These are phyloP conservation scores for Calidris pygmaea DNA, from an alignment of 2,113 vertebrate species.

Conservation along the genomic window DNA sequence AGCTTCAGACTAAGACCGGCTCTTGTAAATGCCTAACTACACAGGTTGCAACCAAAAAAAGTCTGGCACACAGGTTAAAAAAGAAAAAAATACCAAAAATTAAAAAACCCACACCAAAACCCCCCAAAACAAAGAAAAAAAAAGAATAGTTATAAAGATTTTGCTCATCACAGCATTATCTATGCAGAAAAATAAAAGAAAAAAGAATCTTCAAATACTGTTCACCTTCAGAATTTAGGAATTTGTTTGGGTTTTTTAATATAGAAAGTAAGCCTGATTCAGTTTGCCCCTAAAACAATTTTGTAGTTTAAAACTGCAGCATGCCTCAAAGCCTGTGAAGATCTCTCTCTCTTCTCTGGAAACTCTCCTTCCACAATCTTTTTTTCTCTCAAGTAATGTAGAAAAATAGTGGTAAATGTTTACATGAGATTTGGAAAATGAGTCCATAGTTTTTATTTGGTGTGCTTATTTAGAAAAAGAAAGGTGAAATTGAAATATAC, in stretches of 20 bases:
- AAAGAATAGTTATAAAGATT: background rate
- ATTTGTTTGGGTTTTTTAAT: background rate
- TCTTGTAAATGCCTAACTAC: background rate
- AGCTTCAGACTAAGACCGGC: background rate
- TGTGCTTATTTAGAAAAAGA: background rate
- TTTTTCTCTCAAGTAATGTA: background rate
- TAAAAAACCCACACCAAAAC: background rate
- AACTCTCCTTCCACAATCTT: background rate
- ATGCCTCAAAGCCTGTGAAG: background rate
- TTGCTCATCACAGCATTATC: background rate
- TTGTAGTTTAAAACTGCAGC: background rate
- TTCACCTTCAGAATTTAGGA: background rate
- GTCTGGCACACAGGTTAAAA: background rate
- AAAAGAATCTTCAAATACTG: background rate
- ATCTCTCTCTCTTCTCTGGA: background rate
- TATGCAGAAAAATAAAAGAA: background rate
- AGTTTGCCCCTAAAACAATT: background rate
- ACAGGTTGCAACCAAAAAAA: background rate
- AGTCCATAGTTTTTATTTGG: background rate
- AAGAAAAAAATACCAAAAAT: background rate
- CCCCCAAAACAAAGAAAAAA: background rate
- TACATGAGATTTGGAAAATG: background rate
- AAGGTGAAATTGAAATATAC: conserved; percentile 66
- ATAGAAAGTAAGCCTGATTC: background rate
- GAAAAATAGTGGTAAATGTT: background rate